A percentile compares a stretch with the other conserved stretches of the same genome.
Conservation (phyloP, 2,888 invertebrate genomes). For the Deilephila elpenor region DNA sequence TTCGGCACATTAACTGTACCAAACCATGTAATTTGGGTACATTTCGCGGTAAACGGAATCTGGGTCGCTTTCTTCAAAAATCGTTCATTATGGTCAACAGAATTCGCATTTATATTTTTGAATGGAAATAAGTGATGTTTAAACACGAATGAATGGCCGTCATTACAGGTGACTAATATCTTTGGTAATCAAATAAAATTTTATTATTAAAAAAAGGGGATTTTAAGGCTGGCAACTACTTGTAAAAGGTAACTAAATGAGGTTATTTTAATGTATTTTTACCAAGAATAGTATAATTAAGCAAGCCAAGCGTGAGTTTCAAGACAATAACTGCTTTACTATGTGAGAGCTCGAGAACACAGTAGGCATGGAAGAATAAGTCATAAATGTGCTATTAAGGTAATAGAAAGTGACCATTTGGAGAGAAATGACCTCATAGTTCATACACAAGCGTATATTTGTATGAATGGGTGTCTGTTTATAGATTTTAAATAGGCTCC, state of each 20-base stretch:
- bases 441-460: background rate
- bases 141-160: too few relatives aligned
- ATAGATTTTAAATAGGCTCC: background rate
- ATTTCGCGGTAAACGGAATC: too few relatives aligned
- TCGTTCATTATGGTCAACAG: too few relatives aligned
- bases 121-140: too few relatives aligned
- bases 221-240: too few relatives aligned
- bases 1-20: too few relatives aligned
- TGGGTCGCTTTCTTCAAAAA: too few relatives aligned
- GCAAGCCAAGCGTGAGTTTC: background rate
- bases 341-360: conserved; percentile 18
- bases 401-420: conserved; percentile 49
- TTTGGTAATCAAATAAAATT: too few relatives aligned
- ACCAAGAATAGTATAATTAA: conserved; percentile 9
- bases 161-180: too few relatives aligned
- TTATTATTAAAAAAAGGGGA: too few relatives aligned
- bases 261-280: background rate
- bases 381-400: conserved; percentile 46
- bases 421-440: background rate
- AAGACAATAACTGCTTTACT: conserved; percentile 3
- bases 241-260: background rate
- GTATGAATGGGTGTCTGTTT: background rate
- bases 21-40: too few relatives aligned
- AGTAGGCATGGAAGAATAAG: conserved; percentile 37
- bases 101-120: too few relatives aligned